Evolutionary conservation across 1,140 invertebrate species (phyloP).

Genomic region (Kradibia gibbosae): DNA sequence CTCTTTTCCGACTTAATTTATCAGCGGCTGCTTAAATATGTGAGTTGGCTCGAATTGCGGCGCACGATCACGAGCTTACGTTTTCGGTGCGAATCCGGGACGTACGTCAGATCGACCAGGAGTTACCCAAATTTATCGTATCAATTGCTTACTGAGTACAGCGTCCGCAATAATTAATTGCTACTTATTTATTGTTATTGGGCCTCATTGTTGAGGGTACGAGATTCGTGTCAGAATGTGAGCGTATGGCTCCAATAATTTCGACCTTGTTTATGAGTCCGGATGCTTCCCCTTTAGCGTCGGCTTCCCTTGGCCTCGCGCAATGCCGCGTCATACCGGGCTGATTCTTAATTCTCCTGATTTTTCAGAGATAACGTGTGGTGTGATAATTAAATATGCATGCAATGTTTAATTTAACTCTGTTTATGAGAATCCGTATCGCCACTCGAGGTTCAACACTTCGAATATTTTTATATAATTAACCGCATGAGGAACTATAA

Average conservation of each 20-base stretch:
- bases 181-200: constrained; percentile 11
- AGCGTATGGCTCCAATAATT: neutral
- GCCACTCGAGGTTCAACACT: neutral
- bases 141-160: neutral
- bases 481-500: neutral
- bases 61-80: neutral
- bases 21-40: neutral
- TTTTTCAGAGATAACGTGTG: neutral
- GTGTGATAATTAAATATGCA: neutral
- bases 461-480: neutral
- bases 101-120: neutral
- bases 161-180: constrained; percentile 3
- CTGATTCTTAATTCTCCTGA: neutral
- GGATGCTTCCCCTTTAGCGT: too few species aligned
- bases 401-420: neutral
- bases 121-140: neutral
- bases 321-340: too few species aligned
- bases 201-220: neutral
- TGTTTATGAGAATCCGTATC: constrained; percentile 2
- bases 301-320: too few species aligned
- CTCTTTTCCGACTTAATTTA: constrained; percentile 21
- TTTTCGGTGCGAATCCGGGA: neutral
- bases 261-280: neutral
- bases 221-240: neutral
- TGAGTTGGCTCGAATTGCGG: neutral